phyloP scores from a whole-genome alignment of 2,113 vertebrate genomes.

The Anguilla rostrata region DNA sequence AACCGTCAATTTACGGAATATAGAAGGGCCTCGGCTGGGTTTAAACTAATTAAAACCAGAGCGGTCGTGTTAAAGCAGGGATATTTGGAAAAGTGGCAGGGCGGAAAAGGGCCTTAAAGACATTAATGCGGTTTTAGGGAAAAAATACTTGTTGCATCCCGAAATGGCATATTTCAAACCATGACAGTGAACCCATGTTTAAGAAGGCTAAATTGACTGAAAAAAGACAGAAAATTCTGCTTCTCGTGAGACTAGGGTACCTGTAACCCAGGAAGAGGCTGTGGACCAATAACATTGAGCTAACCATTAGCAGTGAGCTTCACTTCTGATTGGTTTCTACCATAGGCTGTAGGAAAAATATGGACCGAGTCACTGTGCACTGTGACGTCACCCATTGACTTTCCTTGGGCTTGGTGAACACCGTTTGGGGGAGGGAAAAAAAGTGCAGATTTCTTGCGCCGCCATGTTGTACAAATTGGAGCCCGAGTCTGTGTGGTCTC shows the following conservation, averaged over 20 bases:
- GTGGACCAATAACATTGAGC: neutral
- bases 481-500: too few relatives aligned
- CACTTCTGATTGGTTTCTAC: too few relatives aligned
- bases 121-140: conserved; percentile 2
- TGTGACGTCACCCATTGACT: too few relatives aligned
- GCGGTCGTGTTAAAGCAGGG: conserved; percentile 47
- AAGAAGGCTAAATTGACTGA: neutral
- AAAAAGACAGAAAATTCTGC: neutral
- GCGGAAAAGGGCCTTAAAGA: conserved; percentile 40
- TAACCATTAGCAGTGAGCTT: neutral
- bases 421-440: too few relatives aligned
- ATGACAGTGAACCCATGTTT: neutral
- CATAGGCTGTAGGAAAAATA: too few relatives aligned
- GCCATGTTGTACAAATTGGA: too few relatives aligned
- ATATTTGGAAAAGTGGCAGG: conserved; percentile 45
- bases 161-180: neutral
- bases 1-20: conserved; percentile 57
- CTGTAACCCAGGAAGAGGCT: neutral
- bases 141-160: neutral
- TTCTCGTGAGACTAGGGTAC: neutral
- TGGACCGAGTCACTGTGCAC: too few relatives aligned
- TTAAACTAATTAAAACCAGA: conserved; percentile 63
- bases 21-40: conserved; percentile 41
- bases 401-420: too few relatives aligned
- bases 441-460: too few relatives aligned